These are phyloP conservation scores for Ruditapes philippinarum DNA, from an alignment of 1,140 invertebrate genomes.

Conservation along the genomic window DNA sequence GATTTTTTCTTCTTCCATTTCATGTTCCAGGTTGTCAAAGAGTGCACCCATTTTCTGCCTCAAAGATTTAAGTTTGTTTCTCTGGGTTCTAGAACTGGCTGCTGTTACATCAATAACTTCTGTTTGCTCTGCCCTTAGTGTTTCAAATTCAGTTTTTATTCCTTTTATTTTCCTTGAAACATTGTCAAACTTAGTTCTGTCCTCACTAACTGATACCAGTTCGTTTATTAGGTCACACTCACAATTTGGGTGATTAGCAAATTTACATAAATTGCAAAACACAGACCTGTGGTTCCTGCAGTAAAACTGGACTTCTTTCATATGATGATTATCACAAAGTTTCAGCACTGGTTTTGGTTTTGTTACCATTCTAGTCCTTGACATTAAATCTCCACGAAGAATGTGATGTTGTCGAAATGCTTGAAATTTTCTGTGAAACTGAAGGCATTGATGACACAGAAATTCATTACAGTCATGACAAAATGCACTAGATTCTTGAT, in stretches of 20 bases:
- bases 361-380: neutral
- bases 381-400: neutral
- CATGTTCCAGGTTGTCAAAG: neutral
- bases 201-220: neutral
- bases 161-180: neutral
- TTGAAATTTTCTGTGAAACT: conserved; percentile 1
- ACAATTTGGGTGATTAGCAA: neutral
- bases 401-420: neutral
- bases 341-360: neutral
- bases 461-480: conserved; percentile 5
- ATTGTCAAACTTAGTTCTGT: neutral
- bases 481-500: neutral
- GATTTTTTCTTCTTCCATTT: neutral
- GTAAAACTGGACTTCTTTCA: conserved; percentile 22
- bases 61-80: neutral
- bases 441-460: neutral
- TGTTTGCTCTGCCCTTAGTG: neutral
- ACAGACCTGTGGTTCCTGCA: neutral
- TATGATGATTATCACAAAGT: neutral
- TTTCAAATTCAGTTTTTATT: neutral
- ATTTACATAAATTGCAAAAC: neutral
- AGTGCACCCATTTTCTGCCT: neutral
- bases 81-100: neutral
- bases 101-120: neutral
- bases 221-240: neutral